Base-by-base conservation (phyloP, 2,888 invertebrate genomes). In the Drosophila silvestris region DNA sequence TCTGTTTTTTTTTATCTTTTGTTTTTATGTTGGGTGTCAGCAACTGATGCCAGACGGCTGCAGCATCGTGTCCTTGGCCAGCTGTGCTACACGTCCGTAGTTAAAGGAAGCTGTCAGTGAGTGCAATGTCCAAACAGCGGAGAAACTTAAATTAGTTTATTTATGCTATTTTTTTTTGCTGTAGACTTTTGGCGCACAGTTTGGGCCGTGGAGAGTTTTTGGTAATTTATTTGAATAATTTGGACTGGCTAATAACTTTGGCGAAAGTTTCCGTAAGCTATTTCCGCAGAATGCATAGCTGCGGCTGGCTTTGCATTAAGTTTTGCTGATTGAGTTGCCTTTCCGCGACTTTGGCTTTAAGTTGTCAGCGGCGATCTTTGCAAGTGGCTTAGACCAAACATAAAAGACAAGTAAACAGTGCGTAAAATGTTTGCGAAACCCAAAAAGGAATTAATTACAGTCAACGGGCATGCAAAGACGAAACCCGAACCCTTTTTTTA, bases 381-480 rank as follows among this genome's bases (percentile, higher is more conserved):
- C 70, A 56, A 85, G 76, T 83, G 78, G 77, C 87, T 87, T 78
- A 78, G 83, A 64, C 72, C 71, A 79, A 90, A 82, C 79, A 83
- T 81, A 90, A 91, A 90, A 90, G 91, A 83, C 86, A 89, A 76
- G 87, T 89, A 87, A 87, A 77, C 88, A 83, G 79, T 78, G 86
- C 91, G 90, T 88, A 87, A 89, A 87, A 85, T 90, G 83, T 85
- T 91, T 85, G 90, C 81, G 61, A 59, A 78, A 78, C 76, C 82
- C 83, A 83, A 91, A 90, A 85, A 32, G 82, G 91, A 90, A 91
- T 90, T 89, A 90, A 90, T 91, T 91, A 91, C 88, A 82, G 80
- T 87, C 87, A 82, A 74, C 83, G 64, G 79, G 28, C 65, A 54
- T 63, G 68, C 68, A 56, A 52, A 61, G 59, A 37, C 33, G 16